Conservation (phyloP, 2,888 invertebrate genomes). For the Alloplasta piceator region DNA sequence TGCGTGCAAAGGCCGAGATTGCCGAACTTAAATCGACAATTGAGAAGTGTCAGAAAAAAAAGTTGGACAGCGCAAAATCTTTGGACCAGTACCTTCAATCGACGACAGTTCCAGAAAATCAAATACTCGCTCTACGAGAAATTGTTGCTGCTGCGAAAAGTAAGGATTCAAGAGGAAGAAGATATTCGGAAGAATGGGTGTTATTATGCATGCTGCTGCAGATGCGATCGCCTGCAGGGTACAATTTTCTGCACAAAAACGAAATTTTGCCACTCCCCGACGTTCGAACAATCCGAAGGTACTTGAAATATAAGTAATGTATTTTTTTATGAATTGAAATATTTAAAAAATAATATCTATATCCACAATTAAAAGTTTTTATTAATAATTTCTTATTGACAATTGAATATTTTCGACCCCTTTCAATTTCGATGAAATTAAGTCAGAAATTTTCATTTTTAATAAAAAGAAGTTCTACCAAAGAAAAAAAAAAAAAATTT, state of each 20-base stretch:
- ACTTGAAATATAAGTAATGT: constrained; percentile 20
- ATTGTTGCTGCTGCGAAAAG: constrained; percentile 59
- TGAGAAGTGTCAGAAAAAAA: constrained; percentile 10
- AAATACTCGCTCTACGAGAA: constrained; percentile 39
- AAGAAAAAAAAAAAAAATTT: no score
- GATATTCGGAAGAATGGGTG: constrained; percentile 66
- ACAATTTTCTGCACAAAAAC: constrained; percentile 58
- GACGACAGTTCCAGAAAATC: constrained; percentile 43
- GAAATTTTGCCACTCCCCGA: constrained; percentile 58
- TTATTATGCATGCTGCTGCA: constrained; percentile 64
- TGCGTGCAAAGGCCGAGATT: constrained; percentile 24
- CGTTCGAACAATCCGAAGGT: constrained; percentile 60
- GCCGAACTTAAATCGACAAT: constrained; percentile 9
- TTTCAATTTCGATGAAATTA: no score
- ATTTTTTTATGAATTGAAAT: constrained; percentile 4
- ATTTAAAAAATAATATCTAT: not conserved
- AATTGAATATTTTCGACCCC: constrained; percentile 36
- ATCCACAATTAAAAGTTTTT: constrained; percentile 9
- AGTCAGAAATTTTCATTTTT: no score
- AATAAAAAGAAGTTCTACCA: no score
- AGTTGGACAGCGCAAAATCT: constrained; percentile 15
- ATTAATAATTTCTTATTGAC: constrained; percentile 14
- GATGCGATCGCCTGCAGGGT: constrained; percentile 63
- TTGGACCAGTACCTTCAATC: constrained; percentile 12
- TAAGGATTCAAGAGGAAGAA: constrained; percentile 39